Percentiles rank a stretch among this genome's conserved stretches.
phyloP scores from a whole-genome alignment of 35 echinoderm and acorn worm genomes.

The Anneissia japonica region DNA sequence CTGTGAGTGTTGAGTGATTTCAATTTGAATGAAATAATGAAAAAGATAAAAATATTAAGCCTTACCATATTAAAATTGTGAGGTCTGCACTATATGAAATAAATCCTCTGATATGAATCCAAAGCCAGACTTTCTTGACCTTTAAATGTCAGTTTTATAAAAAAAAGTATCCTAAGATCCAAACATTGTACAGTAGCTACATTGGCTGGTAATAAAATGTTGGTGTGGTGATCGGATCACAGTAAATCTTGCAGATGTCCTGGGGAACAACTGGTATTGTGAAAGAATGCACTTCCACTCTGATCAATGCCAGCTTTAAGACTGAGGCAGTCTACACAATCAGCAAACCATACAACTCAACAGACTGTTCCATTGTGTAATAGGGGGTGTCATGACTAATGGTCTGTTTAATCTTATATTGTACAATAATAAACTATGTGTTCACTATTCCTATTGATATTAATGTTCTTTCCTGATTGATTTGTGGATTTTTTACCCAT shows the following conservation, averaged over 20 bases:
- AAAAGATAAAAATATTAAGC: no score
- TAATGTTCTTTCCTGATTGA: neutral
- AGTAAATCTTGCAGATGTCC: neutral
- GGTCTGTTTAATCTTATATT: neutral
- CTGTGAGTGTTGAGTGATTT: no score
- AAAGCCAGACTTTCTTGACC: neutral
- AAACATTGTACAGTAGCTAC: neutral
- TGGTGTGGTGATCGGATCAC: no score
- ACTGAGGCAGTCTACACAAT: neutral
- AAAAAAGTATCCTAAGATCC: neutral
- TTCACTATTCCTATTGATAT: neutral
- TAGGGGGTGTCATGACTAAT: neutral
- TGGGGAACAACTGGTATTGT: neutral
- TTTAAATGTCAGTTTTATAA: neutral
- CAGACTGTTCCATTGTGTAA: neutral
- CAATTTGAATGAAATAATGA: no score
- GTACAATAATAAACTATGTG: neutral
- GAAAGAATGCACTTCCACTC: neutral
- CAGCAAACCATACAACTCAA: neutral
- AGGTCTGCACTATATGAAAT: no score
- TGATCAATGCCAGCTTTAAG: neutral
- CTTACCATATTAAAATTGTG: no score
- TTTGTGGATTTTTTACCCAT: neutral
- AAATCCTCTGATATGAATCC: neutral
- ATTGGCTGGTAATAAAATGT: no score